A percentile compares a stretch with the other conserved stretches of the same genome.
phyloP scores from a whole-genome alignment of 2,888 invertebrate genomes.

The Rhimphoctona megacephalus region DNA sequence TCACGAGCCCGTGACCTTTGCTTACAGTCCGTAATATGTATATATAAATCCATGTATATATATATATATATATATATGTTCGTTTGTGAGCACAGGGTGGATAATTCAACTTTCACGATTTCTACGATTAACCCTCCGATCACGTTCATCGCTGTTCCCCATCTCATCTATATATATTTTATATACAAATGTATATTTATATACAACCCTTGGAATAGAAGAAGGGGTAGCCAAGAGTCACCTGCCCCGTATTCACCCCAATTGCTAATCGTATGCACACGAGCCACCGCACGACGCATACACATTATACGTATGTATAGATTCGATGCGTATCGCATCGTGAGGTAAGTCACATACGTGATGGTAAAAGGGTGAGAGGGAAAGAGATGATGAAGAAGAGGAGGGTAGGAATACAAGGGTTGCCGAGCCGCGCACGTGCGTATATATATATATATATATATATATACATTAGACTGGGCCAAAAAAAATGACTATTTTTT shows the following conservation, averaged over 20 bases:
- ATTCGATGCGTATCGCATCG: conserved; percentile 77
- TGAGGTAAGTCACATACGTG: conserved; percentile 71
- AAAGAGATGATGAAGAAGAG: conserved; percentile 35
- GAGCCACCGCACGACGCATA: conserved; percentile 73
- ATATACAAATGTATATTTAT: neutral
- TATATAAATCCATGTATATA: conserved; percentile 54
- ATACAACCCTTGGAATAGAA: conserved; percentile 10
- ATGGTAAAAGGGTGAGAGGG: conserved; percentile 39
- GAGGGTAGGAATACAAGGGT: conserved; percentile 21
- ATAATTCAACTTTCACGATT: conserved; percentile 77
- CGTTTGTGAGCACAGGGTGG: conserved; percentile 68
- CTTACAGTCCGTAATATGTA: conserved; percentile 61
- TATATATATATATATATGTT: conserved; percentile 52
- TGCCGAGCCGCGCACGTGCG: conserved; percentile 63
- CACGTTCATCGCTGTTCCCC: conserved; percentile 73
- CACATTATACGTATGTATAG: neutral
- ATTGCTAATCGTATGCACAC: conserved; percentile 78
- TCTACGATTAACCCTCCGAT: conserved; percentile 79
- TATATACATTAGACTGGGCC: too few species aligned
- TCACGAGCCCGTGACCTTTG: conserved; percentile 82
- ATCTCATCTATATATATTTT: conserved; percentile 58
- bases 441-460: conserved; percentile 40
- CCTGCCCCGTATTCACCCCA: conserved; percentile 73
- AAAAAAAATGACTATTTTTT: too few species aligned
- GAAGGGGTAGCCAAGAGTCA: conserved; percentile 69